A percentile compares a stretch with the other conserved stretches of the same genome.
Evolutionary conservation across 2,888 invertebrate genomes (phyloP).

Genomic region (Lottia scabra): DNA sequence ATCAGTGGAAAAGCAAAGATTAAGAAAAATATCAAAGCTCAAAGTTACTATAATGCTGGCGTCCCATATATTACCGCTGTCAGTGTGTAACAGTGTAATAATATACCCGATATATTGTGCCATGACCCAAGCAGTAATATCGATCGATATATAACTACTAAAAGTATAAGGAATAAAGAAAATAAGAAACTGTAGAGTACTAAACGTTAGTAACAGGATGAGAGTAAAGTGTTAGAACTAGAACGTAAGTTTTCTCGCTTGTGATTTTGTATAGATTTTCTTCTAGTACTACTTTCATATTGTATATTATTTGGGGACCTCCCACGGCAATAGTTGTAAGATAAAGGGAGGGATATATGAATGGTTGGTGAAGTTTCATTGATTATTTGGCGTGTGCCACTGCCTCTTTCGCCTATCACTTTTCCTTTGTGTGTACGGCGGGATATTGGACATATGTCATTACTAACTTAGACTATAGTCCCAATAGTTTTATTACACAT

Average conservation of each 20-base stretch:
- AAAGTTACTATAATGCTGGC: no score
- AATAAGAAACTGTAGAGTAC: background rate
- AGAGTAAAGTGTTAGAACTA: no score
- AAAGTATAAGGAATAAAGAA: background rate
- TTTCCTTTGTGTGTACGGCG: conserved; percentile 4
- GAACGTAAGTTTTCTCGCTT: no score
- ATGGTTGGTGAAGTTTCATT: background rate
- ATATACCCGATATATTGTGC: background rate
- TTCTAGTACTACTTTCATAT: background rate
- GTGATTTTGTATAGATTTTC: no score
- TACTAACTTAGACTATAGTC: background rate
- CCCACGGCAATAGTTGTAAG: background rate
- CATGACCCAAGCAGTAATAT: conserved; percentile 3
- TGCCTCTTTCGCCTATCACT: background rate
- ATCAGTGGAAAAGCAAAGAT: no score
- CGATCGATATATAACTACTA: background rate
- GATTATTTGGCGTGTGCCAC: background rate
- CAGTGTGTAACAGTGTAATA: background rate
- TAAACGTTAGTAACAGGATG: background rate
- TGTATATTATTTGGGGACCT: background rate
- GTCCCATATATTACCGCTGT: no score
- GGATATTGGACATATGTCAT: conserved; percentile 6
- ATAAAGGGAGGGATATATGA: background rate
- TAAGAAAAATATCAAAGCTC: no score
- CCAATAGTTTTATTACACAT: background rate